These are phyloP conservation scores for Zaprionus vittiger DNA, from an alignment of 1,140 invertebrate genomes.

Conservation along the genomic window DNA sequence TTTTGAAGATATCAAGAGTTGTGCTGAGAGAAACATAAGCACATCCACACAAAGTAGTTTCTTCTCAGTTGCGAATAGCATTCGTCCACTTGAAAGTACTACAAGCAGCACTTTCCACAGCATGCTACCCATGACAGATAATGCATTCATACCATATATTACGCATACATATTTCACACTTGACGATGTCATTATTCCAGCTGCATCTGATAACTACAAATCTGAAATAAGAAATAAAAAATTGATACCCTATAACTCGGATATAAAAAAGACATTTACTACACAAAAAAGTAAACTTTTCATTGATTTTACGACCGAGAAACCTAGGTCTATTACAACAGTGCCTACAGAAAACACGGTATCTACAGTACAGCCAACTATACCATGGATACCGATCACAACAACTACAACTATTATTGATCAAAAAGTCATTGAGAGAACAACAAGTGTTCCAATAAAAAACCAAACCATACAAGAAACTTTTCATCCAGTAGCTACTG, in stretches of 20 bases:
- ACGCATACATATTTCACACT: constrained; percentile 37
- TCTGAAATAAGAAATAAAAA: neutral
- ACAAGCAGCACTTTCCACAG: constrained; percentile 8
- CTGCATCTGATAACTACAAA: constrained; percentile 23
- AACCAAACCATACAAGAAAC: neutral
- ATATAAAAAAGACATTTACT: neutral
- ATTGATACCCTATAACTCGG: neutral
- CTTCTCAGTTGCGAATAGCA: neutral
- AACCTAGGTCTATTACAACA: neutral
- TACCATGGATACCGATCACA: constrained; percentile 10
- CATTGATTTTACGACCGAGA: neutral
- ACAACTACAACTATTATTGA: neutral
- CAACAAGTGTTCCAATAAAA: neutral
- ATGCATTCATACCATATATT: constrained; percentile 13
- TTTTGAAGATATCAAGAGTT: constrained; percentile 13
- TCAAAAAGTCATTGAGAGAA: neutral
- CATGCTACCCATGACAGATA: neutral
- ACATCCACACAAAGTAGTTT: neutral
- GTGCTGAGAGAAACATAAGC: constrained; percentile 10
- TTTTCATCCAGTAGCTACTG: neutral
- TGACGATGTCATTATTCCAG: constrained; percentile 33
- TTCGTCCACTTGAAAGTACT: constrained; percentile 4
- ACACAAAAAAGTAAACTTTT: neutral
- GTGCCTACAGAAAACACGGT: neutral
- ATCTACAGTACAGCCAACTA: neutral